A percentile compares a stretch with the other conserved stretches of the same genome.
Evolutionary conservation across 2,888 invertebrate genomes (phyloP).

Genomic region (Mesoligia furuncula): DNA sequence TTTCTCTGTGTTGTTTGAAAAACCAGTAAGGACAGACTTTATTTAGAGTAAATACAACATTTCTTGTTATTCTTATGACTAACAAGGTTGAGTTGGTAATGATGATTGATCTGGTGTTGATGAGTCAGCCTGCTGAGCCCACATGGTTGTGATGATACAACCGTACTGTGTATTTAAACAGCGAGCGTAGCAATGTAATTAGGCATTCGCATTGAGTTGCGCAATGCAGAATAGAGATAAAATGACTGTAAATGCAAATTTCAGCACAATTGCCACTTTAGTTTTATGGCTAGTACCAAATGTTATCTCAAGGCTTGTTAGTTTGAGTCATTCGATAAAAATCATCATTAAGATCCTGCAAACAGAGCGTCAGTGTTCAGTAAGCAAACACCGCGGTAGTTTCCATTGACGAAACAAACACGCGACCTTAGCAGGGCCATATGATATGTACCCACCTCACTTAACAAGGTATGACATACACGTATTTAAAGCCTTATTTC

Average conservation of each 20-base stretch:
- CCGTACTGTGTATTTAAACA: slow-evolving; percentile 19
- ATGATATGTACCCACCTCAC: slow-evolving; percentile 18
- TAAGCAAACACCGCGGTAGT: slow-evolving; percentile 66
- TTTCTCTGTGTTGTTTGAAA: neutral
- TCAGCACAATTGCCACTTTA: slow-evolving; percentile 37
- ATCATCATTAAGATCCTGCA: slow-evolving; percentile 48
- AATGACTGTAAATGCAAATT: slow-evolving; percentile 22
- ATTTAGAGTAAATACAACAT: neutral
- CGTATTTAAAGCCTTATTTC: slow-evolving; percentile 2
- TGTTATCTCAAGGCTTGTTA: slow-evolving; percentile 13
- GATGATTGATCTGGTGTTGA: slow-evolving; percentile 37
- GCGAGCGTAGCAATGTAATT: slow-evolving; percentile 33
- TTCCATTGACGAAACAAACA: slow-evolving; percentile 70
- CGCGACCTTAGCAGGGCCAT: slow-evolving; percentile 43
- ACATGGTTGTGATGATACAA: slow-evolving; percentile 46
- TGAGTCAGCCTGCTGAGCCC: slow-evolving; percentile 36
- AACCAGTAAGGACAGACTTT: neutral
- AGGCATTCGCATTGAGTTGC: slow-evolving; percentile 34
- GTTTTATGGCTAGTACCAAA: slow-evolving; percentile 19
- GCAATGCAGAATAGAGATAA: slow-evolving; percentile 34
- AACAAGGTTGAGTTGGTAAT: slow-evolving; percentile 38
- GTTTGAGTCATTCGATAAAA: slow-evolving; percentile 42
- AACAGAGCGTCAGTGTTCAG: slow-evolving; percentile 59
- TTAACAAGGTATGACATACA: slow-evolving; percentile 7
- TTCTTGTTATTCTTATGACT: slow-evolving; percentile 34